Conservation (phyloP, 2,888 invertebrate genomes). For the Subacronicta megacephala region DNA sequence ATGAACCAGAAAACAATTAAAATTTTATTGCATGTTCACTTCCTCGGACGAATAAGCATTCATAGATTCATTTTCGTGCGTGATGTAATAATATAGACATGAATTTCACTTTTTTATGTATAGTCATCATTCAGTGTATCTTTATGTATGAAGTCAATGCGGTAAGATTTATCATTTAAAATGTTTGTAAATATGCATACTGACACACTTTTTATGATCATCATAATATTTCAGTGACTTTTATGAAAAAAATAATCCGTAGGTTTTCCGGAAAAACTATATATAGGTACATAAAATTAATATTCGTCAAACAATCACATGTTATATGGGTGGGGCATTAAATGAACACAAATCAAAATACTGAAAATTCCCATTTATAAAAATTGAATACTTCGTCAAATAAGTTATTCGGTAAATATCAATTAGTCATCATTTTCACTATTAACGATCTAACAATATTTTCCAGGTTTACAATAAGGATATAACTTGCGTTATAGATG, state of each 20-base stretch:
- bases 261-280: no score
- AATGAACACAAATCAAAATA: not conserved
- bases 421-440: no score
- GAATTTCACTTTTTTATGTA: constrained; percentile 75
- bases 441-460: constrained; percentile 20
- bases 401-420: no score
- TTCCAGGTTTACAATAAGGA: constrained; percentile 80
- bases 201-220: not conserved
- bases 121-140: constrained; percentile 66
- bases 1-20: constrained; percentile 66
- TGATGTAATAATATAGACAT: constrained; percentile 74
- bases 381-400: no score
- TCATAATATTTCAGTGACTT: not conserved
- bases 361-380: not conserved
- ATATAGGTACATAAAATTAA: no score
- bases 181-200: constrained; percentile 3
- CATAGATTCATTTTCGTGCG: constrained; percentile 58
- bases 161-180: constrained; percentile 68
- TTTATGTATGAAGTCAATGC: constrained; percentile 65
- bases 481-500: constrained; percentile 74
- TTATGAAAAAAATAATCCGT: not conserved
- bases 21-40: constrained; percentile 66
- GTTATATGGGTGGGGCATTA: not conserved
- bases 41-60: constrained; percentile 59
- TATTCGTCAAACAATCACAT: not conserved